A percentile compares a stretch with the other conserved stretches of the same genome.
These are phyloP conservation scores for Megaleporinus macrocephalus DNA, from an alignment of 2,113 vertebrate species.

Conservation along the genomic window DNA sequence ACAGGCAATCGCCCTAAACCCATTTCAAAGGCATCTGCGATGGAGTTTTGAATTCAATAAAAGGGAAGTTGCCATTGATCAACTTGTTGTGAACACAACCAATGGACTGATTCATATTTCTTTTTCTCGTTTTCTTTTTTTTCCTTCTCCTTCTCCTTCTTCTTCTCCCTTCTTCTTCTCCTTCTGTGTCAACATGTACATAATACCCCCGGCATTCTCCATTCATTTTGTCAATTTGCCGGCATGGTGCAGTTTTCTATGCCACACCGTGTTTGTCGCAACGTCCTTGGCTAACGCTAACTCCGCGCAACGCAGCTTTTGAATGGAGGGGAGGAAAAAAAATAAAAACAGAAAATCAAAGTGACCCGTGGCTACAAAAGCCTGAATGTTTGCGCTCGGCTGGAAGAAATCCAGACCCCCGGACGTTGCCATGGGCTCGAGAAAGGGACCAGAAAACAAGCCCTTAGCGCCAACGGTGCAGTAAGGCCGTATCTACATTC, in stretches of 20 bases:
- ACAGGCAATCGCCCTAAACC: conserved; percentile 76
- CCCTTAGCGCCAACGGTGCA: neutral
- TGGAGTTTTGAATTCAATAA: conserved; percentile 74
- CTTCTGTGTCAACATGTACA: conserved; percentile 46
- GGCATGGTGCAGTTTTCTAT: conserved; percentile 40
- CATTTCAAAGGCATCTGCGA: conserved; percentile 74
- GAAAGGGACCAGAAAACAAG: neutral
- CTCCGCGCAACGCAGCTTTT: conserved; percentile 34
- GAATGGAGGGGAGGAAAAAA: conserved; percentile 14
- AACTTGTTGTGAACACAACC: conserved; percentile 73
- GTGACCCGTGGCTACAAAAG: conserved; percentile 30
- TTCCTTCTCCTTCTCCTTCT: too few relatives aligned
- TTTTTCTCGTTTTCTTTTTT: neutral
- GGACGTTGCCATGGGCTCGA: neutral
- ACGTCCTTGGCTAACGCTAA: conserved; percentile 45
- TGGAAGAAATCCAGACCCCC: conserved; percentile 41
- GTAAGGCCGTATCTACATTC: neutral
- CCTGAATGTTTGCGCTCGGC: conserved; percentile 64
- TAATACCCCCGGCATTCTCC: conserved; percentile 49
- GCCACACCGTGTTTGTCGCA: conserved; percentile 52
- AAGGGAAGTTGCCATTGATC: conserved; percentile 76
- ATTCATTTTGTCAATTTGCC: conserved; percentile 63
- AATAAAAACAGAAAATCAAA: conserved; percentile 6
- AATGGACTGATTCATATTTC: conserved; percentile 52
- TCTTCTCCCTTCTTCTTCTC: neutral